phyloP scores from a whole-genome alignment of 2,888 invertebrate genomes.

The Caenorhabditis wallacei region DNA sequence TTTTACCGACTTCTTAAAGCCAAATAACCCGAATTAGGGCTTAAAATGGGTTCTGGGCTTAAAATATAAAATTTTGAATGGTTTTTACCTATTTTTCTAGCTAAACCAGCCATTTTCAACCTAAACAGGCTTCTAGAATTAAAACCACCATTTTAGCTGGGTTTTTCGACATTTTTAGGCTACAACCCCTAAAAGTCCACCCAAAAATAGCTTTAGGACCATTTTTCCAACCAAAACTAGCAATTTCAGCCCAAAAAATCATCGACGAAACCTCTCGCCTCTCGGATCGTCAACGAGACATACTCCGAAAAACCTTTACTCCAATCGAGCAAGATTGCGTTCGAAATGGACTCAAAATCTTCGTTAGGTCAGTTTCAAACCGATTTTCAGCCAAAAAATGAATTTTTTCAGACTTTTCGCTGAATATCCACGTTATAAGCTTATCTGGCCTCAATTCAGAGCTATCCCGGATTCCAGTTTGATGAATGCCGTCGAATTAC shows the following conservation, averaged over 20 bases:
- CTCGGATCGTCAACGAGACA: constrained; percentile 69
- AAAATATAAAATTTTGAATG: no score
- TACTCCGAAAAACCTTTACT: constrained; percentile 73
- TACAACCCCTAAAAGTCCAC: no score
- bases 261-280: constrained; percentile 71
- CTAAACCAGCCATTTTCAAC: no score
- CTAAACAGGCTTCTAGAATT: no score
- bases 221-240: no score
- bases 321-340: constrained; percentile 71
- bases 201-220: no score
- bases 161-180: no score
- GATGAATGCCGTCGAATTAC: constrained; percentile 78
- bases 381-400: not conserved
- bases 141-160: no score
- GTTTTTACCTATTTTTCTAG: no score
- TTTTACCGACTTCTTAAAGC: no score
- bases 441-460: constrained; percentile 81
- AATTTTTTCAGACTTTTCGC: constrained; percentile 76
- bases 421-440: constrained; percentile 80
- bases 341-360: constrained; percentile 72
- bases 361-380: constrained; percentile 66
- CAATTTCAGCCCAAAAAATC: constrained; percentile 69
- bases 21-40: no score
- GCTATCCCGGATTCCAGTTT: constrained; percentile 80
- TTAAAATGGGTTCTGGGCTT: no score